Evolutionary conservation across 2,888 invertebrate genomes (phyloP).

Genomic region (Matsumyia berberina): DNA sequence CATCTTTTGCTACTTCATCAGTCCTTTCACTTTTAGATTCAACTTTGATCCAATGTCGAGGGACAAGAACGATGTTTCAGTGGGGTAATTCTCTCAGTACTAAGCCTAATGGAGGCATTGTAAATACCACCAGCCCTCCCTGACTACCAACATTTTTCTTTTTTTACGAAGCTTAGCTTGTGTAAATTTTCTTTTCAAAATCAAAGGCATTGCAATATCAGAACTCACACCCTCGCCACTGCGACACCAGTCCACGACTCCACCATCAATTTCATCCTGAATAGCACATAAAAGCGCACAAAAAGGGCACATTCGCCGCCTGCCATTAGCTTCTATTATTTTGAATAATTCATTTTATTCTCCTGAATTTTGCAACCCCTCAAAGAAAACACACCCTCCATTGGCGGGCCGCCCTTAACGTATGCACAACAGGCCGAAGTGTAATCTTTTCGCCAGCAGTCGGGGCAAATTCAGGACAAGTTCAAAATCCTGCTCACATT

Average conservation of each 20-base stretch:
- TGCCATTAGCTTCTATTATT: conserved; percentile 69
- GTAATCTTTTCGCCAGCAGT: conserved; percentile 57
- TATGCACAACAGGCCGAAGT: conserved; percentile 68
- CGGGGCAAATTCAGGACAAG: conserved; percentile 37
- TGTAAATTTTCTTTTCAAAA: too few relatives aligned
- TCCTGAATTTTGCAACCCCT: conserved; percentile 39
- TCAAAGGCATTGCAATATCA: neutral
- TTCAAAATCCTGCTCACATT: conserved; percentile 20
- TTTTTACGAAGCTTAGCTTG: too few relatives aligned
- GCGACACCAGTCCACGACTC: conserved; percentile 17
- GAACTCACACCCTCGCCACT: conserved; percentile 21
- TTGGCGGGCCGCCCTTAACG: conserved; percentile 16
- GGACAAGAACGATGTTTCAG: too few relatives aligned
- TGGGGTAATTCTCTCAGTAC: too few relatives aligned
- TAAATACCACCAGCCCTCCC: too few relatives aligned
- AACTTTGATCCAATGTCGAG: too few relatives aligned
- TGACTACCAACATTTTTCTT: too few relatives aligned
- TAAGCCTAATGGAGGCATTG: too few relatives aligned
- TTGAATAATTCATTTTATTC: conserved; percentile 74
- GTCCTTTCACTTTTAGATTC: too few relatives aligned
- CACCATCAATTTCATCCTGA: conserved; percentile 45
- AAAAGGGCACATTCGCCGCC: conserved; percentile 54
- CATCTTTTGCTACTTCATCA: too few relatives aligned
- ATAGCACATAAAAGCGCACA: conserved; percentile 40
- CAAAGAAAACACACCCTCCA: conserved; percentile 10